phyloP scores from a whole-genome alignment of 2,888 invertebrate genomes.

The Oxyscelio sp. region DNA sequence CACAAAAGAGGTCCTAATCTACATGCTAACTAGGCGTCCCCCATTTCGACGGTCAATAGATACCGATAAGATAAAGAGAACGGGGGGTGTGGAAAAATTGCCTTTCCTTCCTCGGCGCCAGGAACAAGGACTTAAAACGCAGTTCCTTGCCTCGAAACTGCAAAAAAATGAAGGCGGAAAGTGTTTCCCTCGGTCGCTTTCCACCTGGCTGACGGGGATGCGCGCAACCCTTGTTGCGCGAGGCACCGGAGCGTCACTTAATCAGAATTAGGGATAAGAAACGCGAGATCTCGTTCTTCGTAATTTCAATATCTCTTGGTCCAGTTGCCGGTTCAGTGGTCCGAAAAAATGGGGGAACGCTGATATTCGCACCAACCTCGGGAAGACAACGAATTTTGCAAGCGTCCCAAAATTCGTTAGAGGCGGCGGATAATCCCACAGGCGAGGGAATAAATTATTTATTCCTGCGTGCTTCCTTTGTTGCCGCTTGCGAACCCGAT shows the following conservation, averaged over 20 bases:
- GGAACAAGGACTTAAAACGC: no score
- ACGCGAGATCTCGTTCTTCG: conserved; percentile 73
- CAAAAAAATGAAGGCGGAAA: conserved; percentile 4
- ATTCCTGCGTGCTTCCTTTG: not conserved
- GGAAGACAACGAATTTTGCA: conserved; percentile 6
- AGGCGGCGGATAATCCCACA: conserved; percentile 6
- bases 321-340: conserved; percentile 79
- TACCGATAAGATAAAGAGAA: no score
- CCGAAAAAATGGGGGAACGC: conserved; percentile 61
- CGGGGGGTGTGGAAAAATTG: no score
- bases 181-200: conserved; percentile 6
- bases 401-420: conserved; percentile 16
- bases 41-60: no score
- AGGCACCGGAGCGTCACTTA: conserved; percentile 67
- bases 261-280: conserved; percentile 78
- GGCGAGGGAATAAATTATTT: conserved; percentile 12
- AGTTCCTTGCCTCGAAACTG: not conserved
- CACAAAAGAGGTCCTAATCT: no score
- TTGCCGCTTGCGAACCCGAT: not conserved
- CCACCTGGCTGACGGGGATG: conserved; percentile 57
- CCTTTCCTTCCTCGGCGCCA: no score
- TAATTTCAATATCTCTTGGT: conserved; percentile 82
- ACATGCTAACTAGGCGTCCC: no score
- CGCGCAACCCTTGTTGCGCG: conserved; percentile 53
- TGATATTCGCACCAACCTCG: not conserved